Percentiles rank a stretch among this genome's conserved stretches.
Evolutionary conservation across 2,113 vertebrate genomes (phyloP).

Genomic region (Calidris pugnax): DNA sequence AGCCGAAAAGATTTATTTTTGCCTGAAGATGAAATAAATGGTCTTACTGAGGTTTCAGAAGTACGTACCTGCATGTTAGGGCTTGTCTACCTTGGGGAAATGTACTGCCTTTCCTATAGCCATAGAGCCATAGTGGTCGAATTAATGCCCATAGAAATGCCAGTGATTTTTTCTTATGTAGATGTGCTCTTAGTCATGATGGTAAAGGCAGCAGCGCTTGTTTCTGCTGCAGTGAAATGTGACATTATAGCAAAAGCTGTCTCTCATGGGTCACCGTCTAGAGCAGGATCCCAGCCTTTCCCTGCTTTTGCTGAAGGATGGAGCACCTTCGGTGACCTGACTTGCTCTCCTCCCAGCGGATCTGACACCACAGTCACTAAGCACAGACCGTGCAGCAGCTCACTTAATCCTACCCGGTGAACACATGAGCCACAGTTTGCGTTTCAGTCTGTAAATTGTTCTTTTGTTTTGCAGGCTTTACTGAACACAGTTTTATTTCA

Average conservation of each 20-base stretch:
- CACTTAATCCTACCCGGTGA: slow-evolving; percentile 2
- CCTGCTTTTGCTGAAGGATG: not conserved
- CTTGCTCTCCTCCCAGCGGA: not conserved
- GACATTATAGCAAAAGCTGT: not conserved
- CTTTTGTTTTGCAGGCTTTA: slow-evolving; percentile 79
- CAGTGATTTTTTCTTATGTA: not conserved
- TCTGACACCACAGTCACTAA: not conserved
- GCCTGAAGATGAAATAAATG: not conserved
- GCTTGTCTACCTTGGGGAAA: not conserved
- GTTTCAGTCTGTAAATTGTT: slow-evolving; percentile 70
- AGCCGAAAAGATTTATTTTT: not conserved
- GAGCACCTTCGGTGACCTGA: not conserved
- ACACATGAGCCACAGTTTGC: slow-evolving; percentile 55
- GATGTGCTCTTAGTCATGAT: not conserved
- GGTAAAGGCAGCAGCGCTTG: not conserved
- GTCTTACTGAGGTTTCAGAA: not conserved
- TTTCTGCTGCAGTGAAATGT: not conserved
- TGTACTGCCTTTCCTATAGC: not conserved
- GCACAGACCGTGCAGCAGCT: not conserved
- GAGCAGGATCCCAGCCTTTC: not conserved
- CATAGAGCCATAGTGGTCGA: not conserved
- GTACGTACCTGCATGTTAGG: not conserved
- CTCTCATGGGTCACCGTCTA: not conserved
- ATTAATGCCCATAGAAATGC: not conserved
- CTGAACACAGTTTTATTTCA: slow-evolving; percentile 75